Conservation (phyloP, 2,113 vertebrate species). For the Neomonachus schauinslandi region DNA sequence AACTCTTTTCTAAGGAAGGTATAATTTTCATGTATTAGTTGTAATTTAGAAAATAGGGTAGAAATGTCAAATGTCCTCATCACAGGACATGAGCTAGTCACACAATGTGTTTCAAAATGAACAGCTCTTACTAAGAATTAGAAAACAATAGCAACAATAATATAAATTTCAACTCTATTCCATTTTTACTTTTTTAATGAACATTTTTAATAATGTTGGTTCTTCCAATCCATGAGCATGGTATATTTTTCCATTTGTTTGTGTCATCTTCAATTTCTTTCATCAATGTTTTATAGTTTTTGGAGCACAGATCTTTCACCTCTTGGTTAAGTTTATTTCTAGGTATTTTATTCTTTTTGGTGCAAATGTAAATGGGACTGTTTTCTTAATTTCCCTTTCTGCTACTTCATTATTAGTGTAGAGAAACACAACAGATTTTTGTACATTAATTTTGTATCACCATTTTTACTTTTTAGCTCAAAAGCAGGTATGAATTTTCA, state of each 20-base stretch:
- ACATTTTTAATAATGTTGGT: neutral
- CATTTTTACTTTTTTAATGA: neutral
- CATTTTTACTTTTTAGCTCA: neutral
- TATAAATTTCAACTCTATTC: slow-evolving; percentile 7
- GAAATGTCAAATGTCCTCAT: neutral
- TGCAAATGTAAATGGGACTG: neutral
- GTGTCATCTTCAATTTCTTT: neutral
- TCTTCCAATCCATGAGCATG: neutral
- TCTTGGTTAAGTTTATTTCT: neutral
- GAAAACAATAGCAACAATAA: neutral
- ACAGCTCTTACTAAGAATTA: neutral
- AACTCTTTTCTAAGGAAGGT: neutral
- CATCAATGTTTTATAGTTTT: neutral
- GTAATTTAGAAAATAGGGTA: slow-evolving; percentile 4
- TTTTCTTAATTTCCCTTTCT: neutral
- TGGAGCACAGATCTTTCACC: neutral
- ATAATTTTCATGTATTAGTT: neutral
- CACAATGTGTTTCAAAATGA: neutral
- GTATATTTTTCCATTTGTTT: neutral
- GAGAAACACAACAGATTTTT: neutral
- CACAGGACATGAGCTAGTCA: neutral
- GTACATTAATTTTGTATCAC: neutral
- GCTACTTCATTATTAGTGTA: neutral
- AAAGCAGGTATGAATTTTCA: slow-evolving; percentile 37
- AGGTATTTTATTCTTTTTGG: neutral